Conservation (phyloP, 2,113 vertebrate species). For the Etheostoma cragini region DNA sequence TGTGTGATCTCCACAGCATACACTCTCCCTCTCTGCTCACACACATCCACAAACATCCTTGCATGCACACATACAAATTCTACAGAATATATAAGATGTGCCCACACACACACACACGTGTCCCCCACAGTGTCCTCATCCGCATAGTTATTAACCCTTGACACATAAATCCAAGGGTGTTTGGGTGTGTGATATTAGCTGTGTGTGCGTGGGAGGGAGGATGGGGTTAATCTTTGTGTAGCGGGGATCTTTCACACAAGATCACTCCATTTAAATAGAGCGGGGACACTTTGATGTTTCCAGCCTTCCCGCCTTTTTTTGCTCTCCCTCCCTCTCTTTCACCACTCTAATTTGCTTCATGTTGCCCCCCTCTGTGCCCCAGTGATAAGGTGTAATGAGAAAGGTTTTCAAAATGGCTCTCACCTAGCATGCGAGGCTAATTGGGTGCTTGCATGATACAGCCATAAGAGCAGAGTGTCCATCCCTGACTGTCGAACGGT, state of each 20-base stretch:
- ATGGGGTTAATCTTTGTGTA: conserved; percentile 78
- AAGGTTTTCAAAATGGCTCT: conserved; percentile 73
- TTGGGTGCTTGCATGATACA: conserved; percentile 47
- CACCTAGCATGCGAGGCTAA: conserved; percentile 69
- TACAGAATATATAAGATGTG: neutral
- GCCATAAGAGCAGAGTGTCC: conserved; percentile 32
- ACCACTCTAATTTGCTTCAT: conserved; percentile 70
- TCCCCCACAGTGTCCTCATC: conserved; percentile 37
- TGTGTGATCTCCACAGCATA: conserved; percentile 33
- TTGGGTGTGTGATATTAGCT: conserved; percentile 71
- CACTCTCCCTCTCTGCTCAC: neutral
- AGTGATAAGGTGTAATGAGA: conserved; percentile 82
- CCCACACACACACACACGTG: conserved; percentile 8
- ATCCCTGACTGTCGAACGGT: conserved; percentile 40
- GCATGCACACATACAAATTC: neutral
- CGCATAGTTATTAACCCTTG: conserved; percentile 76
- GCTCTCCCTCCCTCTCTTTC: conserved; percentile 61
- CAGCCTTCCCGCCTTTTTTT: conserved; percentile 46
- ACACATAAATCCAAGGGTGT: conserved; percentile 73
- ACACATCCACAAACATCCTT: conserved; percentile 2
- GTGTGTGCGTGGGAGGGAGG: conserved; percentile 40
- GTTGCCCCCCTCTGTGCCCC: conserved; percentile 64
- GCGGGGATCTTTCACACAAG: conserved; percentile 77
- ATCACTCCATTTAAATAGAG: conserved; percentile 79
- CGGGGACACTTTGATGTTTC: conserved; percentile 76